These are phyloP conservation scores for Grammomys surdaster DNA, from an alignment of 2,113 vertebrate species.

Conservation along the genomic window DNA sequence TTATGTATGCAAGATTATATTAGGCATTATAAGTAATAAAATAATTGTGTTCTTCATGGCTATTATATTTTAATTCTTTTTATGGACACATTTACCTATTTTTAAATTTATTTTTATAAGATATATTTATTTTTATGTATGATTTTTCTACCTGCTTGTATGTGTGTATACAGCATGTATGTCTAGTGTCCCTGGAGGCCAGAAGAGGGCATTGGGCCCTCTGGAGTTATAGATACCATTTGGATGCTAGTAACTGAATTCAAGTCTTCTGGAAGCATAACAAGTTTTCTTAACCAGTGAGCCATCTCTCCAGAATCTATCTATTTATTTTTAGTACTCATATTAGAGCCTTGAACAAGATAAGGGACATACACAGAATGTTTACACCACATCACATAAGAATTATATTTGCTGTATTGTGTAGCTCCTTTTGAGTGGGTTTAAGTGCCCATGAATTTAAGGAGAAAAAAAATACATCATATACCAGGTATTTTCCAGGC, in stretches of 20 bases:
- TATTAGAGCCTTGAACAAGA: not conserved
- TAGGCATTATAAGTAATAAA: not conserved
- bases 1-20: not conserved
- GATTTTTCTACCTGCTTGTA: not conserved
- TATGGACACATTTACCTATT: not conserved
- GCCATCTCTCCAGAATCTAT: not conserved
- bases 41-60: not conserved
- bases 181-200: not conserved
- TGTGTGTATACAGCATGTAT: not conserved
- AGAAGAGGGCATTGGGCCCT: not conserved
- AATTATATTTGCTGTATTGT: constrained; percentile 27
- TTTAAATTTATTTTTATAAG: not conserved
- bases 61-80: constrained; percentile 38
- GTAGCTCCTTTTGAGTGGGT: constrained; percentile 10
- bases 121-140: not conserved
- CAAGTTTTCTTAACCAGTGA: not conserved
- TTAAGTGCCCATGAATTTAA: constrained; percentile 34
- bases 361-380: not conserved
- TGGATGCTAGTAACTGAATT: not conserved
- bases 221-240: not conserved
- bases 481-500: not conserved
- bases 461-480: not conserved
- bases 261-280: not conserved
- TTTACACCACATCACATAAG: constrained; percentile 16
- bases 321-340: not conserved